Percentiles rank a stretch among this genome's conserved stretches.
Evolutionary conservation across 1,140 invertebrate genomes (phyloP).

Genomic region (Drosophila nigrodunni): DNA sequence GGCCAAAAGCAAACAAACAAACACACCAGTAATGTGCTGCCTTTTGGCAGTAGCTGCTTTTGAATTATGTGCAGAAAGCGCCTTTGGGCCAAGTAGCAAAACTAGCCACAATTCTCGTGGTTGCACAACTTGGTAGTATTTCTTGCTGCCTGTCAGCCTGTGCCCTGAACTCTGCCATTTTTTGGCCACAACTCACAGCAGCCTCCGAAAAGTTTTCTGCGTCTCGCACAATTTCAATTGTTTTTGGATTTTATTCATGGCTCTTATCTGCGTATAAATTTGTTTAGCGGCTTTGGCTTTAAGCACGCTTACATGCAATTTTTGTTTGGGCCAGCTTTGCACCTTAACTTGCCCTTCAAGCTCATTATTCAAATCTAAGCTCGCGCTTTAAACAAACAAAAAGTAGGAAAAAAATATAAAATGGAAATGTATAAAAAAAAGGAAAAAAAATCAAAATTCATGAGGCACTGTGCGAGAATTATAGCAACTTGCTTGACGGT

Average conservation of each 20-base stretch:
- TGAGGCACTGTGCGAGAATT: conserved; percentile 74
- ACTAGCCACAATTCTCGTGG: conserved; percentile 11
- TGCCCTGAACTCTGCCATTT: conserved; percentile 5
- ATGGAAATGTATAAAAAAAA: conserved; percentile 20
- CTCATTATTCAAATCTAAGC: conserved; percentile 77
- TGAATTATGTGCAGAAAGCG: conserved; percentile 37
- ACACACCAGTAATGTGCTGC: conserved; percentile 1
- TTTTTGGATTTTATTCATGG: conserved; percentile 23
- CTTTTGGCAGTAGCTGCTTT: conserved; percentile 3
- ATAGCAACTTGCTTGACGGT: conserved; percentile 73
- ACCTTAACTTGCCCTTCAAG: conserved; percentile 29
- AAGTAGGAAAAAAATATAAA: conserved; percentile 22
- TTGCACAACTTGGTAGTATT: conserved; percentile 47
- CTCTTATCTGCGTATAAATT: conserved; percentile 46
- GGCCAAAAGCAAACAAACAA: conserved; percentile 17
- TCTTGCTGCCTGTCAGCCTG: conserved; percentile 41
- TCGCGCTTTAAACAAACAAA: conserved; percentile 46
- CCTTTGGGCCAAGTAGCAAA: conserved; percentile 23
- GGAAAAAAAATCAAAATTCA: conserved; percentile 72
- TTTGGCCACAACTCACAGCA: conserved; percentile 28
- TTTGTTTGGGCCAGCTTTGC: conserved; percentile 36
- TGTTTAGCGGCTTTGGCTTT: conserved; percentile 41
- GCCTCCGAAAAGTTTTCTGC: conserved; percentile 37
- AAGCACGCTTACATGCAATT: conserved; percentile 39
- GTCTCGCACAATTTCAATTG: conserved; percentile 49